Percentiles rank a stretch among this genome's conserved stretches.
phyloP scores from a whole-genome alignment of 1,140 invertebrate genomes.

The Drosophila orena region DNA sequence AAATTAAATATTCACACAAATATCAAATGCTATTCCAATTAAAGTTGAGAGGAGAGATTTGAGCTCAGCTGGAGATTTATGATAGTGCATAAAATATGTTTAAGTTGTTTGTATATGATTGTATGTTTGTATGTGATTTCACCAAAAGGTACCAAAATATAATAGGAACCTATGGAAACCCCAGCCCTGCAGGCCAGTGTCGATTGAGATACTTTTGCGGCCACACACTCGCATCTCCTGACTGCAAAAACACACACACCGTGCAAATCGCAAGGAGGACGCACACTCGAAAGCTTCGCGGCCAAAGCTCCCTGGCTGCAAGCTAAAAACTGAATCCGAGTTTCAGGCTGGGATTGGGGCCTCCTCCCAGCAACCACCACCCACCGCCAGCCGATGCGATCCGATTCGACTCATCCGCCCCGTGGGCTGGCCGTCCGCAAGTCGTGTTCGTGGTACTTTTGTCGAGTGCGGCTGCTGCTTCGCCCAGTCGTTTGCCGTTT shows the following conservation, averaged over 20 bases:
- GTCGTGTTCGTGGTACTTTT: constrained; percentile 60
- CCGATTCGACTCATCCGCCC: constrained; percentile 28
- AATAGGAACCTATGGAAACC: background rate
- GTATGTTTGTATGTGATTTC: no score
- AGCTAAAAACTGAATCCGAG: constrained; percentile 5
- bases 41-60: no score
- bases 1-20: no score
- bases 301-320: constrained; percentile 17
- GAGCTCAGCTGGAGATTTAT: no score
- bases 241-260: constrained; percentile 5
- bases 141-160: background rate
- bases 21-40: no score
- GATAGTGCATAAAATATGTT: no score
- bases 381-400: background rate
- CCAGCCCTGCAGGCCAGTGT: constrained; percentile 18
- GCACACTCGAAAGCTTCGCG: constrained; percentile 30
- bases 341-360: constrained; percentile 7
- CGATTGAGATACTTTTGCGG: constrained; percentile 21
- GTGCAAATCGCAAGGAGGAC: constrained; percentile 28
- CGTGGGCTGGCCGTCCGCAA: constrained; percentile 28
- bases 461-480: constrained; percentile 64
- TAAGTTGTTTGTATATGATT: no score
- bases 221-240: constrained; percentile 23
- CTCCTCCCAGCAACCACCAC: background rate
- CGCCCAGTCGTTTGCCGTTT: constrained; percentile 75